Evolutionary conservation across 2,113 vertebrate genomes (phyloP), one percentile per base, ranked within the genome.

Genomic region (Xenopus borealis): DNA sequence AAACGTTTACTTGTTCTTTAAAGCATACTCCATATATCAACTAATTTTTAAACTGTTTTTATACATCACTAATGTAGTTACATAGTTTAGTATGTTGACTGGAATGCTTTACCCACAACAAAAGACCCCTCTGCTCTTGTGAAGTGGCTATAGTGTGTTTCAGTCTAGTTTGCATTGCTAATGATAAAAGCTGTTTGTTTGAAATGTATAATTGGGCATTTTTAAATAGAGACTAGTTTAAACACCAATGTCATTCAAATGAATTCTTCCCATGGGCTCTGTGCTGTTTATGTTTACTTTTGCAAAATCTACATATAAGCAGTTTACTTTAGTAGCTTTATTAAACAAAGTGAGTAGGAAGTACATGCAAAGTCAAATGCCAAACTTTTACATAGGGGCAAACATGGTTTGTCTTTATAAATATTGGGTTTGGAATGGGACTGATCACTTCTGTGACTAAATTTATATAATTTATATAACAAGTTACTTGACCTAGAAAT

Each of bases 221-320:
- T 95, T 96, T 95, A 95, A 91, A 91, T 77, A 86, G 82, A 75
- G 85, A 86, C 84, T 90, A 94, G 93, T 94, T 91, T 95, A 94
- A 97, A 95, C 92, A 87, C 81, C 71, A 23, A 80, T 81, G 84
- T 84, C 84, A 75, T 92, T 95, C 91, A 95, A 94, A 93, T 93
- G 94, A 94, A 91, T 92, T 80, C 0, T 78, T 81, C 85, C 65
- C 88, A 88, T 91, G 89, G 88, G 86, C 82, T 88, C 88, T 85
- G 86, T 81, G 86, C 81, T 86, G 75, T 52, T 70, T 73, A 64
- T n/a, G n/a, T 80, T 88, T 83, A 87, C 85, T 88, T 89, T 85
- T 72, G 71, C 85, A 86, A 88, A 88, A 83, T 85, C 81, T 79
- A 73, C 87, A 84, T 91, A 81, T 72, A 76, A 89, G 80, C 88